These are phyloP conservation scores for Xenopus petersii DNA, from an alignment of 2,797 vertebrate genomes.

Conservation along the genomic window DNA sequence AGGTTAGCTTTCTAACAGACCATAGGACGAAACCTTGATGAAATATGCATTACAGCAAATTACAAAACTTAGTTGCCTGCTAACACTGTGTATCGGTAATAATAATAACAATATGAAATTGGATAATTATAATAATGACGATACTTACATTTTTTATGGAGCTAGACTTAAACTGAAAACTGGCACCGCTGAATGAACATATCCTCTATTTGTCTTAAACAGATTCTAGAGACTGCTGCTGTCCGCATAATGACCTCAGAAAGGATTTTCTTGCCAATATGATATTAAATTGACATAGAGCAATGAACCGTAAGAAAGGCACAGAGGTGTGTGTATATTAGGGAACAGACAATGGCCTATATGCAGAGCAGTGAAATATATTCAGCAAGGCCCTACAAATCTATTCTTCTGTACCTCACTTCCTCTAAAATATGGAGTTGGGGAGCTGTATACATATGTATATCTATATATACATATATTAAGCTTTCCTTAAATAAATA, in stretches of 20 bases:
- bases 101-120: constrained; percentile 50
- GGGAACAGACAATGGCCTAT: constrained; percentile 47
- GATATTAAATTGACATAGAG: constrained; percentile 52
- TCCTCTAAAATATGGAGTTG: too few relatives aligned
- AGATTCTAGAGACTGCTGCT: constrained; percentile 47
- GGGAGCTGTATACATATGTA: constrained; percentile 1
- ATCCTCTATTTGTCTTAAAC: constrained; percentile 46
- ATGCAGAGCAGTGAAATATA: constrained; percentile 39
- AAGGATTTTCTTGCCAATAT: constrained; percentile 48
- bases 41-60: constrained; percentile 45
- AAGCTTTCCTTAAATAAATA: too few relatives aligned
- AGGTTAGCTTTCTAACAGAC: constrained; percentile 41
- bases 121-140: constrained; percentile 49
- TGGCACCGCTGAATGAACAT: constrained; percentile 41
- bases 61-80: constrained; percentile 45
- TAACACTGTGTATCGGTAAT: constrained; percentile 48
- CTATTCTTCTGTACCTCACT: too few relatives aligned
- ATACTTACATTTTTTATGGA: constrained; percentile 45
- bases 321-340: constrained; percentile 33
- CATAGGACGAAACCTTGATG: constrained; percentile 44
- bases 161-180: constrained; percentile 46
- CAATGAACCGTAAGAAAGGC: constrained; percentile 48
- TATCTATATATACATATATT: constrained; percentile 3
- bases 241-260: constrained; percentile 45
- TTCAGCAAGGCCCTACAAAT: neutral